Conservation (phyloP, 2,797 vertebrate species). For the Triplophysa bombifrons region DNA sequence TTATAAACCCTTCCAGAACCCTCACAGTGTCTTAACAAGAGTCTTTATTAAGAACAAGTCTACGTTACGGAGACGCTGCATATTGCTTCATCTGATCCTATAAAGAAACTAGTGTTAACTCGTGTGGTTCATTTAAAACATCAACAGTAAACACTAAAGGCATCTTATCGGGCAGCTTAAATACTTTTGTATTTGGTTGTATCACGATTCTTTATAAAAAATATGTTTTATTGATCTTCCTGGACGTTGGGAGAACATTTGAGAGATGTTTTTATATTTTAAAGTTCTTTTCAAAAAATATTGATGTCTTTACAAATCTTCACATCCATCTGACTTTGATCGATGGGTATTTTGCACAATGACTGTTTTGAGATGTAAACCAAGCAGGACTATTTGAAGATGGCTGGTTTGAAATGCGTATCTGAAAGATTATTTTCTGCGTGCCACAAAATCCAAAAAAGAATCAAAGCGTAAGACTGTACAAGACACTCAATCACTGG, state of each 20-base stretch:
- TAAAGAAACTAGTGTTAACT: background rate
- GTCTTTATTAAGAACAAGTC: constrained; percentile 9
- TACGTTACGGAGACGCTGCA: background rate
- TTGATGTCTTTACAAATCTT: background rate
- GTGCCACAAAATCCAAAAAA: background rate
- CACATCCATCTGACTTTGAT: background rate
- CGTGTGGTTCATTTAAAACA: background rate
- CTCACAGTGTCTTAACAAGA: background rate
- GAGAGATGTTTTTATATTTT: background rate
- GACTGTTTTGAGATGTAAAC: background rate
- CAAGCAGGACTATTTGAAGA: background rate
- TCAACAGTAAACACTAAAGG: background rate
- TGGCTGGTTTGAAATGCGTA: background rate
- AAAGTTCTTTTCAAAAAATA: background rate
- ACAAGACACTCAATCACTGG: background rate
- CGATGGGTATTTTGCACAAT: background rate
- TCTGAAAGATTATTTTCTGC: background rate
- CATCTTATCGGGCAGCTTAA: background rate
- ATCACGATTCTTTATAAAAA: background rate
- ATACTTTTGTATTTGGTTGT: background rate
- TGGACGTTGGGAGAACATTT: background rate
- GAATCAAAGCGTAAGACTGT: background rate
- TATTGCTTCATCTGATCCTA: background rate
- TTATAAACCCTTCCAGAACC: background rate
- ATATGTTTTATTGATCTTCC: background rate